phyloP scores from a whole-genome alignment of 2,888 invertebrate species.

The Pilophorus perplexus region DNA sequence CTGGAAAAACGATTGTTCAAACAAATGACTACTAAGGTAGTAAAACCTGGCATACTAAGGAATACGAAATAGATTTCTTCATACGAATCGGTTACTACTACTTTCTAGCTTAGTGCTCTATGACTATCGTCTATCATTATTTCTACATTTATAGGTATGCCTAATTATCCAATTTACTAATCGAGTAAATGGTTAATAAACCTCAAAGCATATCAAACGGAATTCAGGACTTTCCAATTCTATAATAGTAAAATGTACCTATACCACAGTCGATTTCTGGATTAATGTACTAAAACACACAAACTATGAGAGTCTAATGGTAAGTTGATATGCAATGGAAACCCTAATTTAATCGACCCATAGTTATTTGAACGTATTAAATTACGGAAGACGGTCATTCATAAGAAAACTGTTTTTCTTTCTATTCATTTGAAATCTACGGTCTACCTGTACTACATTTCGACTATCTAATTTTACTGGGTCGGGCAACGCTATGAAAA shows the following conservation, averaged over 20 bases:
- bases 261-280: slow-evolving; percentile 6
- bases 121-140: slow-evolving; percentile 28
- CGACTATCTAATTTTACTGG: slow-evolving; percentile 46
- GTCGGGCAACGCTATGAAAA: slow-evolving; percentile 45
- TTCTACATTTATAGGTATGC: slow-evolving; percentile 21
- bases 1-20: slow-evolving; percentile 26
- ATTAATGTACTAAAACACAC: slow-evolving; percentile 25
- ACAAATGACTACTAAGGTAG: slow-evolving; percentile 32
- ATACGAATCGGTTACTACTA: slow-evolving; percentile 32
- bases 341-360: slow-evolving; percentile 23
- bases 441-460: slow-evolving; percentile 42
- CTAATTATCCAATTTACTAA: slow-evolving; percentile 23
- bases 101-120: slow-evolving; percentile 40
- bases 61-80: slow-evolving; percentile 26
- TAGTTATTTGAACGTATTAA: slow-evolving; percentile 18
- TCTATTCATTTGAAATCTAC: slow-evolving; percentile 27
- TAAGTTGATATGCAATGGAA: slow-evolving; percentile 21
- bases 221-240: slow-evolving; percentile 13
- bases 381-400: slow-evolving; percentile 33
- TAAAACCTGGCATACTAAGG: slow-evolving; percentile 35
- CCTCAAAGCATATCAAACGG: slow-evolving; percentile 37
- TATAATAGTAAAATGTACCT: slow-evolving; percentile 24
- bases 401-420: slow-evolving; percentile 31
- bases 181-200: slow-evolving; percentile 20
- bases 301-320: slow-evolving; percentile 29